These are phyloP conservation scores for Drosophila lutescens DNA, from an alignment of 2,888 invertebrate genomes.

Conservation along the genomic window DNA sequence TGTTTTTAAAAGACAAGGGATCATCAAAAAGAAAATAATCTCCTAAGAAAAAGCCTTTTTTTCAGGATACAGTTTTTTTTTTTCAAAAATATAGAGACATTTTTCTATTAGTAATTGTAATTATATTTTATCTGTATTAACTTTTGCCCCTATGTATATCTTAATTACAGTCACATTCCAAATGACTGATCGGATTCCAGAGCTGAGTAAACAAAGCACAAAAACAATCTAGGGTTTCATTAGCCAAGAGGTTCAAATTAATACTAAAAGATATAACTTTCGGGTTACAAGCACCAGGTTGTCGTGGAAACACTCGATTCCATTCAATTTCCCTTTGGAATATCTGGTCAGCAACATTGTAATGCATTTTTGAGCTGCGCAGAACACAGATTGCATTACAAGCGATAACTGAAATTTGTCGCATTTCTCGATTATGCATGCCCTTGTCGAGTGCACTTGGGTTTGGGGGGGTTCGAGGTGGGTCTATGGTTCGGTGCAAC, in stretches of 20 bases:
- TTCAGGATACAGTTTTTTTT: too few relatives aligned
- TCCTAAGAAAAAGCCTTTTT: too few relatives aligned
- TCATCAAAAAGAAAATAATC: too few relatives aligned
- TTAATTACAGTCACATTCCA: neutral
- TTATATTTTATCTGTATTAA: neutral
- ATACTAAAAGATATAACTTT: conserved; percentile 6
- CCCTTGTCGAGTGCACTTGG: conserved; percentile 36
- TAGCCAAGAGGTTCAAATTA: conserved; percentile 16
- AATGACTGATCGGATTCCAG: neutral
- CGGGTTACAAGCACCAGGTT: neutral
- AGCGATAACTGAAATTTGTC: conserved; percentile 43
- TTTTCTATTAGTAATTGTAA: neutral
- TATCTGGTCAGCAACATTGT: conserved; percentile 33
- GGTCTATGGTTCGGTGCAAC: conserved; percentile 16
- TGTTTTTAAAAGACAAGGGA: too few relatives aligned
- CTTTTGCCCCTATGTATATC: neutral
- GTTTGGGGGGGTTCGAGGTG: conserved; percentile 8
- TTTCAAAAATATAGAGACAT: too few relatives aligned
- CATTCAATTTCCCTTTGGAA: neutral
- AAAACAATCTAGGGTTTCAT: conserved; percentile 12
- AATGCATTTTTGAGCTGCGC: conserved; percentile 28
- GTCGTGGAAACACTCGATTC: conserved; percentile 2
- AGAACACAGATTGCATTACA: conserved; percentile 47
- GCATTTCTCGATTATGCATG: conserved; percentile 39
- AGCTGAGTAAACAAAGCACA: neutral